Evolutionary conservation across 1,140 invertebrate genomes (phyloP), one percentile per base, ranked within the genome.

Genomic region (Odontomachus brunneus): DNA sequence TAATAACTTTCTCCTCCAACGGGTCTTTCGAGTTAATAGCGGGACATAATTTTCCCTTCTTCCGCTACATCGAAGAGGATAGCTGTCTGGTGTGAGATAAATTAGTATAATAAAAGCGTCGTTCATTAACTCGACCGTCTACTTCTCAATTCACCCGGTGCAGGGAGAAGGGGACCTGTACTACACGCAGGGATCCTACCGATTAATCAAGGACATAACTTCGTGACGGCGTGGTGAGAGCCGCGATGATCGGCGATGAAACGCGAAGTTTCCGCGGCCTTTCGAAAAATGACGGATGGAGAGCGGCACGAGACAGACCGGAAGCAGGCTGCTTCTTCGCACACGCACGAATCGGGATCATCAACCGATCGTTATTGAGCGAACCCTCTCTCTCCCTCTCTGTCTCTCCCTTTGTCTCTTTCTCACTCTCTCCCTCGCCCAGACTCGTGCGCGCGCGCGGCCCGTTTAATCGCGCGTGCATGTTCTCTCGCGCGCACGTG

Each of bases 181-280:
- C 63, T 75, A 51, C 59, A 63, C 29, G 59, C 44, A 29, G 73
- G 55, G 69, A 80, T 57, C n/a, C 33, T 14, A 15, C 51, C 57
- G 69, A 80, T 80, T 80, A 80, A 80, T 80, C 51, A 80, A n/a
- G 24, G 55, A 69, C 26, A 59, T 57, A 83, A 66, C 82, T 71
- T 83, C 80, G 78, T n/a, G 85, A 65, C 67, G 75, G 87, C 82
- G 83, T 84, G 80, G 87, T 87, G 83, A 85, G 83, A 90, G 76
- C 85, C 86, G 38, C 38, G 85, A 86, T 83, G 83, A 84, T 90
- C 81, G 78, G 85, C 84, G 78, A 84, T 83, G 86, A 86, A 57
- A 80, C 59, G 57, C 75, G 12, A 57, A 80, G 84, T 89, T 90
- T 89, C 84, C 88, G 85, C 74, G 75, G 53, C 22, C 60, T 51